These are phyloP conservation scores for Ectemnius lituratus DNA, from an alignment of 2,888 invertebrate genomes.

Conservation along the genomic window DNA sequence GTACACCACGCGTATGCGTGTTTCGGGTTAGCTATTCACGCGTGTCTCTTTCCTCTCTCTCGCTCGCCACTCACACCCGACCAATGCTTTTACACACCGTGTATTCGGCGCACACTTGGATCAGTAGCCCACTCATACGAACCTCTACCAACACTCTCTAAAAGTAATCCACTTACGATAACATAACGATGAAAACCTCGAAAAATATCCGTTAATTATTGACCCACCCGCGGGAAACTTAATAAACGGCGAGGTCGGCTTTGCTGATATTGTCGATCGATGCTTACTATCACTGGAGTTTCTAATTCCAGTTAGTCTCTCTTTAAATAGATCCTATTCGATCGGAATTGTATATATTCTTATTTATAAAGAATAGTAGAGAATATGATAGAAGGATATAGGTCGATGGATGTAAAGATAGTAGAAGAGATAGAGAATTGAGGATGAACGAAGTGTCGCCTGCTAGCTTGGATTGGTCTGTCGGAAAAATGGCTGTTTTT, in stretches of 20 bases:
- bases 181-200: constrained; percentile 57
- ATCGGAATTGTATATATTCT: too few relatives aligned
- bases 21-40: constrained; percentile 64
- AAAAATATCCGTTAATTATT: constrained; percentile 58
- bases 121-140: constrained; percentile 16
- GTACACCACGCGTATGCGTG: constrained; percentile 68
- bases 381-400: too few relatives aligned
- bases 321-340: too few relatives aligned
- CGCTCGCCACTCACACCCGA: constrained; percentile 11
- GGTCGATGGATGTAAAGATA: neutral
- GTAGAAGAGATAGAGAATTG: neutral
- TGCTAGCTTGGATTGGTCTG: constrained; percentile 29
- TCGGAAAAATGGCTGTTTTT: constrained; percentile 61
- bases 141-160: constrained; percentile 27
- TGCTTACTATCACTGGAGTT: neutral
- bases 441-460: constrained; percentile 22
- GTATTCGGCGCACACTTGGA: too few relatives aligned
- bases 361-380: too few relatives aligned
- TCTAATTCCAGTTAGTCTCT: too few relatives aligned
- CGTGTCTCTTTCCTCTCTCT: constrained; percentile 3
- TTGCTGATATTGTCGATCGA: constrained; percentile 26
- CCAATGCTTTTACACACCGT: constrained; percentile 52
- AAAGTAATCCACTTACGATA: constrained; percentile 60
- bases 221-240: constrained; percentile 38
- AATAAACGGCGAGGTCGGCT: constrained; percentile 24